phyloP scores from a whole-genome alignment of 2,888 invertebrate genomes.

The Euplexia lucipara region DNA sequence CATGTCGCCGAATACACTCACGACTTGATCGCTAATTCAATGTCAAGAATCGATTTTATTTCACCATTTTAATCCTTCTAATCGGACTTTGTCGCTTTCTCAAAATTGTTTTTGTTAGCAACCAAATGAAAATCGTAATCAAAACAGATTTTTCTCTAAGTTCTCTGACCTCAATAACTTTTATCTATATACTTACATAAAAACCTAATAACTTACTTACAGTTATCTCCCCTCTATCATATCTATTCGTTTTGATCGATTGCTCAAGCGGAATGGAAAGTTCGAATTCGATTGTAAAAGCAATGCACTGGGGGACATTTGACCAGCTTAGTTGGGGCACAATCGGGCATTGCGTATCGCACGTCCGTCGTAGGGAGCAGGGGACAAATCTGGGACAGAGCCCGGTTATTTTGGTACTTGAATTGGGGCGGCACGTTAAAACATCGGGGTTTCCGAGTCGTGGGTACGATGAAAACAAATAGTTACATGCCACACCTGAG shows the following conservation, averaged over 20 bases:
- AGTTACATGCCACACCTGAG: constrained; percentile 79
- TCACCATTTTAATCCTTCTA: constrained; percentile 17
- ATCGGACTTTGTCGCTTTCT: not conserved
- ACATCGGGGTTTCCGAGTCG: constrained; percentile 83
- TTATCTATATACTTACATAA: constrained; percentile 27
- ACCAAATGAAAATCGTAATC: not conserved
- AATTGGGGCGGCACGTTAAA: constrained; percentile 87
- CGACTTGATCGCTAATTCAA: constrained; percentile 44
- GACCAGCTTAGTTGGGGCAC: constrained; percentile 50
- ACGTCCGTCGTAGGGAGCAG: constrained; percentile 71
- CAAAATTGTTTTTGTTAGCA: not conserved
- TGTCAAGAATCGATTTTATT: constrained; percentile 33
- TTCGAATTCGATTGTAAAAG: constrained; percentile 53
- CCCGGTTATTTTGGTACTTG: constrained; percentile 85
- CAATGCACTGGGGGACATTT: constrained; percentile 52
- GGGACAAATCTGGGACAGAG: constrained; percentile 83
- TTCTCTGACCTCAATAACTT: constrained; percentile 14
- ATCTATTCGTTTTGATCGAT: constrained; percentile 50
- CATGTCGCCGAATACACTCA: constrained; percentile 58
- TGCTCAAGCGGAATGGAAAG: constrained; percentile 50
- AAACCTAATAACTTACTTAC: constrained; percentile 56
- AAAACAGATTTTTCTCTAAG: not conserved
- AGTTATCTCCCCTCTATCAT: constrained; percentile 47
- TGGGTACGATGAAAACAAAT: constrained; percentile 81
- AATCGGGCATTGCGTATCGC: constrained; percentile 70